Evolutionary conservation across 2,113 vertebrate genomes (phyloP).

Genomic region (Mus pahari): DNA sequence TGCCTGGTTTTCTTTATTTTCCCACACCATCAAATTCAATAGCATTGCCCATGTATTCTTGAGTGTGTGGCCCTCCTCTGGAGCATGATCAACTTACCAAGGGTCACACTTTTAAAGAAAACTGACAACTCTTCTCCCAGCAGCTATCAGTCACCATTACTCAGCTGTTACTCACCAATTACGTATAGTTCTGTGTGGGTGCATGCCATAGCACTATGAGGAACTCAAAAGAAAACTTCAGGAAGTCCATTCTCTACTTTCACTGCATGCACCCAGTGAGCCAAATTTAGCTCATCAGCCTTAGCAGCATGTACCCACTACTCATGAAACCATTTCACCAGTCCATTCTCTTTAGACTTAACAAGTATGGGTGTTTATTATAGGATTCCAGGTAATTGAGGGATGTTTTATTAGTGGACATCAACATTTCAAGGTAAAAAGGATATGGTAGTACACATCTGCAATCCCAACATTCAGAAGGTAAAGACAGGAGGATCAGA

Average conservation of each 20-base stretch:
- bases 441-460: not conserved
- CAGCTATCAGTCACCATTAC: not conserved
- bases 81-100: not conserved
- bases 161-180: not conserved
- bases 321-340: not conserved
- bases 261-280: too few species aligned
- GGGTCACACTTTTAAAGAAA: not conserved
- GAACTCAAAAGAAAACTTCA: not conserved
- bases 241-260: not conserved
- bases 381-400: constrained; percentile 4
- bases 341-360: not conserved
- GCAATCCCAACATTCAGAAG: not conserved
- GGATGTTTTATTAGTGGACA: constrained; percentile 9
- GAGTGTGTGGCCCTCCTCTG: not conserved
- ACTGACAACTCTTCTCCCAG: not conserved
- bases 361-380: not conserved
- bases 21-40: not conserved
- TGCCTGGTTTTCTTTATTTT: not conserved
- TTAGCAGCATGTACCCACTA: too few species aligned
- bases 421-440: not conserved
- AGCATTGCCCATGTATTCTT: not conserved
- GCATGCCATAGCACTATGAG: too few species aligned
- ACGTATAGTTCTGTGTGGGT: not conserved
- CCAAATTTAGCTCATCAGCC: not conserved
- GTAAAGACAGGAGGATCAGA: not conserved